A percentile compares a stretch with the other conserved stretches of the same genome.
Evolutionary conservation across 2,113 vertebrate genomes (phyloP).

Genomic region (Hydrochoerus hydrochaeris): DNA sequence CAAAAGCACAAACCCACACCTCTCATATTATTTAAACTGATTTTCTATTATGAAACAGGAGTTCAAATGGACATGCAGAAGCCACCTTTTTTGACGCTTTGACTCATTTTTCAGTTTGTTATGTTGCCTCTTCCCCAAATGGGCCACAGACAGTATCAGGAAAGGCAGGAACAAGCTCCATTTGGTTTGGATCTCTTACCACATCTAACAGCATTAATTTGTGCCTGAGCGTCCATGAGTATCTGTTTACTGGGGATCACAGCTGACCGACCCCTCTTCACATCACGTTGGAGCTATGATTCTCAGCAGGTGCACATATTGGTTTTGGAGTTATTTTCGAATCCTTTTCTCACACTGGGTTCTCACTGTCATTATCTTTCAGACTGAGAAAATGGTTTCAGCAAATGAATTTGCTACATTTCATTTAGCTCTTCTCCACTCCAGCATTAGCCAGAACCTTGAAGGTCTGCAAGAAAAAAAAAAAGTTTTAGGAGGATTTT

Average conservation of each 20-base stretch:
- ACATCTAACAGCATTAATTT: background rate
- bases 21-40: background rate
- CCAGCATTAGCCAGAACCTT: conserved; percentile 1
- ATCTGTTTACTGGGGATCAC: conserved; percentile 6
- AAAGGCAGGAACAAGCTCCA: background rate
- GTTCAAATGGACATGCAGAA: background rate
- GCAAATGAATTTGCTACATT: conserved; percentile 63
- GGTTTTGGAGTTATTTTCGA: conserved; percentile 50
- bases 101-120: background rate
- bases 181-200: background rate
- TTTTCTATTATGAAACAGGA: background rate
- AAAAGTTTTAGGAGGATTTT: conserved; percentile 44
- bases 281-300: background rate
- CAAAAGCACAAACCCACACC: background rate
- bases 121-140: background rate
- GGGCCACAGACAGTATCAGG: background rate
- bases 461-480: background rate
- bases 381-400: conserved; percentile 43
- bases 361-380: conserved; percentile 65
- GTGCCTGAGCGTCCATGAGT: background rate
- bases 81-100: background rate
- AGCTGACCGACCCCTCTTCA: background rate
- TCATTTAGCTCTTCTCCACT: conserved; percentile 44
- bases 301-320: conserved; percentile 48
- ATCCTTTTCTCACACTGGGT: background rate